phyloP scores from a whole-genome alignment of 2,797 vertebrate species.

The Brotogeris chrysoptera region DNA sequence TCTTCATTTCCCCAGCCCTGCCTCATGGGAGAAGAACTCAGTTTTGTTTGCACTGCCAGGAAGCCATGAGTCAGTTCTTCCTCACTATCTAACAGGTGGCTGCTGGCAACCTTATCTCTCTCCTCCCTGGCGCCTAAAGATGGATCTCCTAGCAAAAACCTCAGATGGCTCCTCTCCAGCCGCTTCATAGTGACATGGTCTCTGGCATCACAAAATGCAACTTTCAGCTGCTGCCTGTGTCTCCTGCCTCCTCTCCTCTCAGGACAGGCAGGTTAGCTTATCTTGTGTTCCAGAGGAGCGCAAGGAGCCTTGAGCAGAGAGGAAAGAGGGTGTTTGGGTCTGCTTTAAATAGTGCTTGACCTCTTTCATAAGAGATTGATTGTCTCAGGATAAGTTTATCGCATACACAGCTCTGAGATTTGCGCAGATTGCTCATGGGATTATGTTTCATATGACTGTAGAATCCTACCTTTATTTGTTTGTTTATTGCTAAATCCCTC shows the following conservation, averaged over 20 bases:
- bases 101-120: not conserved
- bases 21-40: not conserved
- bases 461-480: conserved; percentile 37
- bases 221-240: not conserved
- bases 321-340: not conserved
- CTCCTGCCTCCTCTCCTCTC: not conserved
- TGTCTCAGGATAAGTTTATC: conserved; percentile 46
- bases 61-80: not conserved
- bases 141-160: not conserved
- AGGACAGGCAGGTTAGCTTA: not conserved
- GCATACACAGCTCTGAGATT: conserved; percentile 38
- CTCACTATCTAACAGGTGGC: not conserved
- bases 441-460: conserved; percentile 49
- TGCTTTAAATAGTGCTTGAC: conserved; percentile 49
- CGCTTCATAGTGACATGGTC: not conserved
- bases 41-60: not conserved
- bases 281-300: not conserved
- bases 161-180: not conserved
- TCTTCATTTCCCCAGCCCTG: not conserved
- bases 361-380: conserved; percentile 41
- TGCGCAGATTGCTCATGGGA: conserved; percentile 43
- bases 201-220: not conserved
- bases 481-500: conserved; percentile 33
- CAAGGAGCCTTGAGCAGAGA: not conserved
- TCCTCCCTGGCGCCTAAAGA: not conserved